phyloP scores from a whole-genome alignment of 2,113 vertebrate genomes.

The Isichthys henryi region DNA sequence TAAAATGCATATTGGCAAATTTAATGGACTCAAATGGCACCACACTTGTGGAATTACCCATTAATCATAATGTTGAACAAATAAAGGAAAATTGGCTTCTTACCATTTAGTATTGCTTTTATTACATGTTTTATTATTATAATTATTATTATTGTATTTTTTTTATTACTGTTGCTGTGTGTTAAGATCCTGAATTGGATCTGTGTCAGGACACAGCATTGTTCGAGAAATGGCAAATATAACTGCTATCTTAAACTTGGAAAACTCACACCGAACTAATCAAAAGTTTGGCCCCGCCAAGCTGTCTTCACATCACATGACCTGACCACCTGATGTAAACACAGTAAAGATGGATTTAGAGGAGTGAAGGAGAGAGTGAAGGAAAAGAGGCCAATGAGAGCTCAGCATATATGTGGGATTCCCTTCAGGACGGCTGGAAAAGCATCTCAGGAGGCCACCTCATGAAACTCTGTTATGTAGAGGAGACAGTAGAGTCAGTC shows the following conservation, averaged over 20 bases:
- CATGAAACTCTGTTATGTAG: accelerated
- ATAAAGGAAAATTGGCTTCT: neutral
- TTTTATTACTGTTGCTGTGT: neutral
- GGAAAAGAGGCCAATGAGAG: neutral
- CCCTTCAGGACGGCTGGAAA: neutral
- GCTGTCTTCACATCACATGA: neutral
- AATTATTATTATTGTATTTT: neutral
- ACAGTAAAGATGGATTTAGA: neutral
- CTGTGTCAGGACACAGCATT: neutral
- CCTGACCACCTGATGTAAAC: neutral
- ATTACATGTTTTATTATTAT: neutral
- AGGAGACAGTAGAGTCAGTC: too few species aligned
- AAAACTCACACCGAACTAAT: neutral
- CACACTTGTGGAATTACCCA: neutral
- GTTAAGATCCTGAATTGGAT: neutral
- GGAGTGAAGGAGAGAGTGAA: neutral
- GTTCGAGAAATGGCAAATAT: neutral
- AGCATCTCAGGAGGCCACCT: neutral
- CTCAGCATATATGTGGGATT: neutral
- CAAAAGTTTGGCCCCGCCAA: neutral
- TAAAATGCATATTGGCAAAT: neutral
- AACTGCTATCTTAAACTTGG: neutral
- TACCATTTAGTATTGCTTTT: neutral
- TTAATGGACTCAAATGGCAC: neutral
- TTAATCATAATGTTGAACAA: neutral